Evolutionary conservation across 2,888 invertebrate species (phyloP).

Genomic region (Gerris lacustris): DNA sequence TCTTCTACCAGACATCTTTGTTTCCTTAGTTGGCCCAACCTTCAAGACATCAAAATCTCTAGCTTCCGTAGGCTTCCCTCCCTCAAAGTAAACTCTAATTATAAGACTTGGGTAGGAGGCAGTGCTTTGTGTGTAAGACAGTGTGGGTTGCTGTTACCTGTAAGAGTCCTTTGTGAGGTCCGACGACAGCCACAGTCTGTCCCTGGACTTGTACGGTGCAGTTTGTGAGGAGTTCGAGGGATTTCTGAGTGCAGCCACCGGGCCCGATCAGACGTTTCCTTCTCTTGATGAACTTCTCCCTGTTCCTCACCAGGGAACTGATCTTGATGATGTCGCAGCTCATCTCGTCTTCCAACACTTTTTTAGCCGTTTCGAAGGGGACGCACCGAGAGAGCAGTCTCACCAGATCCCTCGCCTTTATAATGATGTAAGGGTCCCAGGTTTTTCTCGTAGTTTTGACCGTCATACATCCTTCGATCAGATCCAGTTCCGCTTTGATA

Average conservation of each 20-base stretch:
- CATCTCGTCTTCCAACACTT: constrained; percentile 76
- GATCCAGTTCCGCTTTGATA: constrained; percentile 76
- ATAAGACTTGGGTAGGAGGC: too few species aligned
- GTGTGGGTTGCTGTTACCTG: constrained; percentile 39
- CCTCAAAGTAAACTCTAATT: too few species aligned
- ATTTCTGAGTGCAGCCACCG: constrained; percentile 94
- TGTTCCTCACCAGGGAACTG: constrained; percentile 74
- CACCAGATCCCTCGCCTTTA: constrained; percentile 88
- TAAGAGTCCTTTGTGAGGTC: constrained; percentile 80
- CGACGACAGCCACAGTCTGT: constrained; percentile 91
- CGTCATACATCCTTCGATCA: constrained; percentile 86
- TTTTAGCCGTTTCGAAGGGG: constrained; percentile 86
- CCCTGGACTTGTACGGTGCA: constrained; percentile 97
- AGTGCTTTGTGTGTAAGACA: too few species aligned
- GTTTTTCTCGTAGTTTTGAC: constrained; percentile 92
- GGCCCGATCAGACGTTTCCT: constrained; percentile 90
- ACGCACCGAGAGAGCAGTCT: constrained; percentile 90
- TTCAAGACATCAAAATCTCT: too few species aligned
- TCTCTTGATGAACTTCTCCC: constrained; percentile 88
- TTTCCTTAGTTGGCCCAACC: too few species aligned
- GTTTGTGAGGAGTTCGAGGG: constrained; percentile 87
- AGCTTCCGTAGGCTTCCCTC: too few species aligned
- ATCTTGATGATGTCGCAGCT: constrained; percentile 96
- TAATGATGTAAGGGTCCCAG: constrained; percentile 94
- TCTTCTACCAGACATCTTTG: too few species aligned